Evolutionary conservation across 1,140 invertebrate genomes (phyloP).

Genomic region (Drosophila kepulauana): DNA sequence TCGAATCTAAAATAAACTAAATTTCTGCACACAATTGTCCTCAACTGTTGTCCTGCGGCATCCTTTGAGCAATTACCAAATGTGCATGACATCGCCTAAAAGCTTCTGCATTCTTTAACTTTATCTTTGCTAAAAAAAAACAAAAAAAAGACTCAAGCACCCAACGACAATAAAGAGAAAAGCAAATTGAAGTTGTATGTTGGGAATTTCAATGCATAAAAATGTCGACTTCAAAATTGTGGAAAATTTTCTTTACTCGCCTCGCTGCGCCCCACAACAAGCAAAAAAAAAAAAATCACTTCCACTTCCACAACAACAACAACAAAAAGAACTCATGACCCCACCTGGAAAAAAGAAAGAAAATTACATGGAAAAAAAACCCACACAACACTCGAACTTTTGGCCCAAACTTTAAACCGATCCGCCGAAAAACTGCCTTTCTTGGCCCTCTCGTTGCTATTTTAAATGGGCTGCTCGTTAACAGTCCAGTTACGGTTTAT

Average conservation of each 20-base stretch:
- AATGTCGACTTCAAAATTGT: conserved; percentile 16
- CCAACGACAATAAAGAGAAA: conserved; percentile 49
- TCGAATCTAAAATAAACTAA: conserved; percentile 8
- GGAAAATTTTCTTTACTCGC: conserved; percentile 44
- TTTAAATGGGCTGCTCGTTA: conserved; percentile 58
- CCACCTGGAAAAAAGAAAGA: conserved; percentile 32
- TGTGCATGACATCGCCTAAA: not conserved
- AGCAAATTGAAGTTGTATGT: conserved; percentile 56
- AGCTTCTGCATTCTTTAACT: conserved; percentile 3
- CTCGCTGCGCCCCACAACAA: conserved; percentile 14
- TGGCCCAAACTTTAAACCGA: conserved; percentile 40
- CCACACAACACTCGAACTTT: conserved; percentile 35
- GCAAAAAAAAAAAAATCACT: not conserved
- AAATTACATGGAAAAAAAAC: conserved; percentile 12
- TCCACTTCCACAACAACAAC: conserved; percentile 30
- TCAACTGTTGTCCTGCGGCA: not conserved
- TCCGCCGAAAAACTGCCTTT: conserved; percentile 22
- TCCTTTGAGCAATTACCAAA: conserved; percentile 38
- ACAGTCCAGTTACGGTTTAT: conserved; percentile 41
- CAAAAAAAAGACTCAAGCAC: too few species aligned
- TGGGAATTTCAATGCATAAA: conserved; percentile 61
- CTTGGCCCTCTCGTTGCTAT: conserved; percentile 29
- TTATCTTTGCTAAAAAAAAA: not conserved
- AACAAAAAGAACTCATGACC: conserved; percentile 37
- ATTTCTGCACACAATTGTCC: not conserved